Conservation (phyloP, 2,888 invertebrate species). For the Eilema griseolum region DNA sequence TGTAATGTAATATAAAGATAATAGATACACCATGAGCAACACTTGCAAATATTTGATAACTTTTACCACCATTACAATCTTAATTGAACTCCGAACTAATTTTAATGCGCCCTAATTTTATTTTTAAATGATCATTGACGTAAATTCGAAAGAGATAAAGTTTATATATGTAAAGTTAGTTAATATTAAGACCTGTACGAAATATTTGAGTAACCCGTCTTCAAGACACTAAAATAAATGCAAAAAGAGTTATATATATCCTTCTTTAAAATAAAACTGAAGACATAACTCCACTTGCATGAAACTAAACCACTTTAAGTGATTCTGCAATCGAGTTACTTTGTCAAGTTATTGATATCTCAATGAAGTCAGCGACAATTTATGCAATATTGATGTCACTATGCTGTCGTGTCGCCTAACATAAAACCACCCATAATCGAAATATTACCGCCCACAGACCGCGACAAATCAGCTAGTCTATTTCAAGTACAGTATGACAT, state of each 20-base stretch:
- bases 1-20: no score
- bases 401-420: constrained; percentile 16
- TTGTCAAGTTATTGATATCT: background rate
- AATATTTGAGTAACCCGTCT: no score
- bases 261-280: background rate
- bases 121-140: no score
- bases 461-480: constrained; percentile 51
- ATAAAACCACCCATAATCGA: constrained; percentile 35
- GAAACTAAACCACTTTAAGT: background rate
- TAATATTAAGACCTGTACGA: no score
- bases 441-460: constrained; percentile 50
- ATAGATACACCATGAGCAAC: no score
- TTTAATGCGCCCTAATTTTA: no score
- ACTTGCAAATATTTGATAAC: no score
- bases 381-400: constrained; percentile 7
- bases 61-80: no score
- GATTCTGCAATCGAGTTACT: background rate
- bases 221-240: background rate
- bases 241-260: background rate
- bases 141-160: no score
- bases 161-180: no score
- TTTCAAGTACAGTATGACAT: constrained; percentile 52
- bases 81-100: no score
- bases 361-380: background rate
- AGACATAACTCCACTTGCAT: background rate